These are phyloP conservation scores for Sciurus vulgaris DNA, from an alignment of 2,797 vertebrate species.

Conservation along the genomic window DNA sequence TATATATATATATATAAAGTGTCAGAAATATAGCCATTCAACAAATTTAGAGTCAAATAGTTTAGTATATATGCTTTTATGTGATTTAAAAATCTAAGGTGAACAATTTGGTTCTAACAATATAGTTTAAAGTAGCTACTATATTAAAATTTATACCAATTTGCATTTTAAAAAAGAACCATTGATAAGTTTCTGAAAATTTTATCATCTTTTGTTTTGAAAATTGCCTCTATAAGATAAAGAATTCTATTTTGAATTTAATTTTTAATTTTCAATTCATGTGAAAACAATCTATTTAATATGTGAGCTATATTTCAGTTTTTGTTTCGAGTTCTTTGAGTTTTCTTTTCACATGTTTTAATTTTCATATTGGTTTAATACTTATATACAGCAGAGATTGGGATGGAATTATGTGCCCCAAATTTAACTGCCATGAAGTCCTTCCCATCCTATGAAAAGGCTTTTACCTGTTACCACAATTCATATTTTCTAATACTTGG, in stretches of 20 bases:
- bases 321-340: conserved; percentile 33
- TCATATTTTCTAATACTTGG: not conserved
- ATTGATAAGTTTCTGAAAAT: not conserved
- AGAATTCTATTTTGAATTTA: not conserved
- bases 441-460: not conserved
- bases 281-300: conserved; percentile 10
- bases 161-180: not conserved
- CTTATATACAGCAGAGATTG: not conserved
- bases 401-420: not conserved
- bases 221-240: not conserved
- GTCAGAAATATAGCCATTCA: not conserved
- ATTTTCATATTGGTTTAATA: not conserved
- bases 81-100: not conserved
- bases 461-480: not conserved
- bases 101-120: not conserved
- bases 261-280: not conserved
- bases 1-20: conserved; percentile 23
- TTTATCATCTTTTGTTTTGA: conserved; percentile 23
- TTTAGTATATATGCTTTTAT: not conserved
- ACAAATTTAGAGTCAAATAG: not conserved
- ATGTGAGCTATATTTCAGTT: not conserved
- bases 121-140: conserved; percentile 17
- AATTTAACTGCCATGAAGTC: not conserved
- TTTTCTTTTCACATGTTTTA: not conserved
- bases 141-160: not conserved